These are phyloP conservation scores for Gymnocheta viridis DNA, from an alignment of 2,888 invertebrate genomes.

Conservation along the genomic window DNA sequence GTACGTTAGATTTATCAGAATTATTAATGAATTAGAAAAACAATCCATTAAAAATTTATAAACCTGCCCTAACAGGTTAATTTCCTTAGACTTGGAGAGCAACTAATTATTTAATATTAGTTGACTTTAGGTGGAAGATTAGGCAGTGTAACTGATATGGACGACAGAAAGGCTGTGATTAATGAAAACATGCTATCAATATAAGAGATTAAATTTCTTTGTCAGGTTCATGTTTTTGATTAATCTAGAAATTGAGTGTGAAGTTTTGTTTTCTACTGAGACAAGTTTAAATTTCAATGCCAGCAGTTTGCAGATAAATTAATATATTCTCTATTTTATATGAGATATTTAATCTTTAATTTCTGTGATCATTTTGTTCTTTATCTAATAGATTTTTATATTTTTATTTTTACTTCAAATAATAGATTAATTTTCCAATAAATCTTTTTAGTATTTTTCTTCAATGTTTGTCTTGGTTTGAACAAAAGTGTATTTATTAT, in stretches of 20 bases:
- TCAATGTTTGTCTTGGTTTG: neutral
- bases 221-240: conserved; percentile 10
- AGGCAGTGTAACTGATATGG: neutral
- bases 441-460: neutral
- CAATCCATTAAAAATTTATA: conserved; percentile 32
- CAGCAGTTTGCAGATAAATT: neutral
- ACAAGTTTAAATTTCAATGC: neutral
- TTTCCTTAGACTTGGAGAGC: neutral
- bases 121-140: neutral
- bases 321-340: neutral
- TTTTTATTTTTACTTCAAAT: neutral
- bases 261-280: neutral
- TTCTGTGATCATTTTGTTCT: too few relatives aligned
- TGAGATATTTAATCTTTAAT: neutral
- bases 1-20: conserved; percentile 6
- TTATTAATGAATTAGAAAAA: conserved; percentile 32
- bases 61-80: conserved; percentile 3
- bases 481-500: conserved; percentile 4
- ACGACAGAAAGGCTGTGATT: neutral
- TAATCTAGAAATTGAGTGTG: neutral
- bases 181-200: neutral
- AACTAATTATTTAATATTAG: conserved; percentile 8
- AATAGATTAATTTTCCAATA: conserved; percentile 14
- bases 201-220: neutral
- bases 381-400: neutral